These are phyloP conservation scores for Phylloscopus whistleri DNA, from an alignment of 2,113 vertebrate genomes.

Conservation along the genomic window DNA sequence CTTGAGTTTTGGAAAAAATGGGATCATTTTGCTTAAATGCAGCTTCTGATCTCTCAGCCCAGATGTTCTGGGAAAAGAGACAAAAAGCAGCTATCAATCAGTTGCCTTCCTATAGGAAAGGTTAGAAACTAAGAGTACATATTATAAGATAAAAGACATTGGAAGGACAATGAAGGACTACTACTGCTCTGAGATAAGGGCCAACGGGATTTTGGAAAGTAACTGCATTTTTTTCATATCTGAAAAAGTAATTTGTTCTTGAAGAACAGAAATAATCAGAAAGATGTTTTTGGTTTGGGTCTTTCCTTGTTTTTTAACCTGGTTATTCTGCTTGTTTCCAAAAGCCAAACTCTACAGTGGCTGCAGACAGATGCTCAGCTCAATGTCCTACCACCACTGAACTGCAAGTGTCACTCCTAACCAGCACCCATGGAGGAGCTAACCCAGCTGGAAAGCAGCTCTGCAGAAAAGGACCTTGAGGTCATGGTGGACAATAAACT, in stretches of 20 bases:
- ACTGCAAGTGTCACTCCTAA: not conserved
- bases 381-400: not conserved
- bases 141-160: not conserved
- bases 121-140: not conserved
- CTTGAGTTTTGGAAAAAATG: not conserved
- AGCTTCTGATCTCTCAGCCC: not conserved
- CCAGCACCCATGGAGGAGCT: not conserved
- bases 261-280: not conserved
- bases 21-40: not conserved
- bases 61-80: not conserved
- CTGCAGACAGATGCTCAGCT: not conserved
- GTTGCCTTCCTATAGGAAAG: not conserved
- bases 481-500: not conserved
- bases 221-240: not conserved
- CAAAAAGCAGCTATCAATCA: not conserved
- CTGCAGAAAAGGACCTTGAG: not conserved
- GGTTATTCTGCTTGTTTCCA: not conserved
- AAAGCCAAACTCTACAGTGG: not conserved
- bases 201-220: not conserved
- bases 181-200: not conserved
- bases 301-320: not conserved
- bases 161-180: not conserved
- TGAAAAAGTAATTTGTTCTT: not conserved
- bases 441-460: not conserved
- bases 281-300: not conserved